Conservation (phyloP, 2,113 vertebrate genomes). For the Hemiscyllium ocellatum region DNA sequence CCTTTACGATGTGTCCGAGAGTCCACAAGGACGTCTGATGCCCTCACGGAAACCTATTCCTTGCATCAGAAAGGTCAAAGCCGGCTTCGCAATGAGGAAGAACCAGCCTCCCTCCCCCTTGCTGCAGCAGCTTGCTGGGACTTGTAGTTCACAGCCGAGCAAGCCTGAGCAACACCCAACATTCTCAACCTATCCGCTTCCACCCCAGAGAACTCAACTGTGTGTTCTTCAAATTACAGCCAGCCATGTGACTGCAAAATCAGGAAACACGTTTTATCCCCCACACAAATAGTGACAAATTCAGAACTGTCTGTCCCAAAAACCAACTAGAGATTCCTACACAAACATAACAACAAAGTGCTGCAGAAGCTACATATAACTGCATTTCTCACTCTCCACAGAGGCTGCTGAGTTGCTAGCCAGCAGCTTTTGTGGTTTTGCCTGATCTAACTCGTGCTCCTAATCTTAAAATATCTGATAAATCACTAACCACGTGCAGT, state of each 20-base stretch:
- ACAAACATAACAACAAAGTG: too few relatives aligned
- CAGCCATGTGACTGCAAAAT: neutral
- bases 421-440: neutral
- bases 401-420: too few relatives aligned
- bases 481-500: neutral
- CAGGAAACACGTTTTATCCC: neutral
- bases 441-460: neutral
- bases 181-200: neutral
- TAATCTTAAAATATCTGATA: neutral
- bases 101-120: neutral
- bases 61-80: slow-evolving; percentile 10
- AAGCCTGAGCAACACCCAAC: neutral
- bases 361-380: too few relatives aligned
- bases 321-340: too few relatives aligned
- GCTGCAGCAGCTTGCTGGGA: neutral
- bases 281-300: neutral
- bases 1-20: neutral
- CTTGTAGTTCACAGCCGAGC: neutral
- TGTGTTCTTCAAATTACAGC: neutral
- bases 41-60: neutral
- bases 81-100: neutral
- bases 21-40: neutral
- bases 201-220: neutral
- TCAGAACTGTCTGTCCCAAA: neutral
- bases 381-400: too few relatives aligned